Percentiles rank a stretch among this genome's conserved stretches.
Evolutionary conservation across 2,113 vertebrate species (phyloP).

Genomic region (Dromiciops gliroides): DNA sequence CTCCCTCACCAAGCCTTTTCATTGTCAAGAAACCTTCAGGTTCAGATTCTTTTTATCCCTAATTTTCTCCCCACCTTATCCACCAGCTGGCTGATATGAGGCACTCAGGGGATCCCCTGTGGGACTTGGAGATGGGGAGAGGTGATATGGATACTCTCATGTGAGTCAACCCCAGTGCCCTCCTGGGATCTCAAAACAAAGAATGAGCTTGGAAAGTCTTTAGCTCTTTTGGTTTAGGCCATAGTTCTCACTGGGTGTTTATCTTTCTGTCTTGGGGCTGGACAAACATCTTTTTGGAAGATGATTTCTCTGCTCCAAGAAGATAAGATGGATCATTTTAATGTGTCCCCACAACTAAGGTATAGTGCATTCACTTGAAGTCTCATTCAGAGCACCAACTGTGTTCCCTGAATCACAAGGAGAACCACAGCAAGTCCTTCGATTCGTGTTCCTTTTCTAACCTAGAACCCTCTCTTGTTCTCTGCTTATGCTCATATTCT

Average conservation of each 20-base stretch:
- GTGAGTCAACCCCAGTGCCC: neutral
- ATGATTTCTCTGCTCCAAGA: neutral
- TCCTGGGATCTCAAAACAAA: neutral
- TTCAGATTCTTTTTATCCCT: neutral
- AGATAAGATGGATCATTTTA: neutral
- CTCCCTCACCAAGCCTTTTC: fast-evolving
- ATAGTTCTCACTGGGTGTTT: neutral
- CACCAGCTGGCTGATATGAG: neutral
- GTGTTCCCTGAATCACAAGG: neutral
- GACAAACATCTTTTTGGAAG: neutral
- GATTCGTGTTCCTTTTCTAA: neutral
- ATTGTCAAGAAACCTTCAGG: neutral
- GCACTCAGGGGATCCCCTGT: neutral
- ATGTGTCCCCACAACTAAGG: neutral
- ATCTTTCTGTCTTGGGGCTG: neutral
- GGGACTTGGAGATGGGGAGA: neutral
- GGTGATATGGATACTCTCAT: neutral
- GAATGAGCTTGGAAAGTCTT: neutral
- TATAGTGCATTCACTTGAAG: neutral
- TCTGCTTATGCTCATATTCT: neutral
- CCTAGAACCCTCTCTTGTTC: neutral
- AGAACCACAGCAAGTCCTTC: neutral
- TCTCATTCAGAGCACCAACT: neutral
- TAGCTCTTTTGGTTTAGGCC: neutral
- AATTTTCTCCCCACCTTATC: no score